A percentile compares a stretch with the other conserved stretches of the same genome.
Conservation (phyloP, 1,140 invertebrate genomes). For the Hycleus phaleratus region DNA sequence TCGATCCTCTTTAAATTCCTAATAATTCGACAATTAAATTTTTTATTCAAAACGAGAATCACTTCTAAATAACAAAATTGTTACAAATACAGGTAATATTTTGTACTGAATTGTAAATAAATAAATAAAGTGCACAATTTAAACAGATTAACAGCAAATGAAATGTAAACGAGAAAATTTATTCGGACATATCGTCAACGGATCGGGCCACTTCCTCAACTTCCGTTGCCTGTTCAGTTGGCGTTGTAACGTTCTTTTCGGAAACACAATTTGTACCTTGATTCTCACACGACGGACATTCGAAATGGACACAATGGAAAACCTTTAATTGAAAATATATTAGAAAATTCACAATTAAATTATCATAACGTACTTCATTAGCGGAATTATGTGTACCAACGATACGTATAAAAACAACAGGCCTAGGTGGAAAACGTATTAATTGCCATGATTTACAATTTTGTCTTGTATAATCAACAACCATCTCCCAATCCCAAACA, state of each 20-base stretch:
- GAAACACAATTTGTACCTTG: neutral
- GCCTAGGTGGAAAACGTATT: slow-evolving; percentile 69
- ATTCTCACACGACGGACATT: slow-evolving; percentile 73
- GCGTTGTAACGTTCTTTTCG: slow-evolving; percentile 28
- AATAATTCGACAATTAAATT: too few relatives aligned
- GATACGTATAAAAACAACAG: slow-evolving; percentile 90
- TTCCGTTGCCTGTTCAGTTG: slow-evolving; percentile 49
- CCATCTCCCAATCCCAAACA: slow-evolving; percentile 79
- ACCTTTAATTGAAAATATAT: slow-evolving; percentile 34
- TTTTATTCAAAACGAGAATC: too few relatives aligned
- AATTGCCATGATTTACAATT: slow-evolving; percentile 88
- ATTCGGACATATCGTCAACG: neutral
- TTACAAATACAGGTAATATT: too few relatives aligned
- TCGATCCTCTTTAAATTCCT: too few relatives aligned
- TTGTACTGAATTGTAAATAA: too few relatives aligned
- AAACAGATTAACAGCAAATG: too few relatives aligned
- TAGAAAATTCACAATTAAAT: too few relatives aligned
- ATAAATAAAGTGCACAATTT: too few relatives aligned
- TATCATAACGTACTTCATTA: slow-evolving; percentile 65
- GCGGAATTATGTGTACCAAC: slow-evolving; percentile 94
- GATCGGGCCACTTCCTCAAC: slow-evolving; percentile 41
- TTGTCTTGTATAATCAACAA: slow-evolving; percentile 70
- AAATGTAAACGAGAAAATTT: neutral
- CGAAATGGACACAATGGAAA: slow-evolving; percentile 97
- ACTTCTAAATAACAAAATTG: too few relatives aligned